phyloP scores from a whole-genome alignment of 2,888 invertebrate species.

The Megaustenia siamemsis region DNA sequence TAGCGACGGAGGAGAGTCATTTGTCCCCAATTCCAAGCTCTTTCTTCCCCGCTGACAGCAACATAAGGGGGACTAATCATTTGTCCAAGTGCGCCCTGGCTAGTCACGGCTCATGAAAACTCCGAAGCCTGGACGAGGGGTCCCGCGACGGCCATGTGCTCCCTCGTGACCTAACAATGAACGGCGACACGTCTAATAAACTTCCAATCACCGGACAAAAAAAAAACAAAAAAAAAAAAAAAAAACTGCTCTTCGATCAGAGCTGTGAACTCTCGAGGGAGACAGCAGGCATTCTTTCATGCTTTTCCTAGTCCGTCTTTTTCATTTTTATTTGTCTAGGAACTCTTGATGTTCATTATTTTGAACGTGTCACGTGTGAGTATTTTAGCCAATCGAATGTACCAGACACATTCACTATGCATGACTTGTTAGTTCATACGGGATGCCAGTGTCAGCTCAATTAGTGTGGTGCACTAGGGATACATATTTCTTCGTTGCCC shows the following conservation, averaged over 20 bases:
- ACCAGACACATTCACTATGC: too few relatives aligned
- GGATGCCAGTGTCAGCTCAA: too few relatives aligned
- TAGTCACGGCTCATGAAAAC: conserved; percentile 18
- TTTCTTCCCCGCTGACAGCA: conserved; percentile 47
- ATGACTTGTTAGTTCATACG: too few relatives aligned
- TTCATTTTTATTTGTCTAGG: too few relatives aligned
- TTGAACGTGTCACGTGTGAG: background rate
- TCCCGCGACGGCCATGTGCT: background rate
- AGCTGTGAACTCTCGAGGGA: conserved; percentile 34
- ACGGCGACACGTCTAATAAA: conserved; percentile 56
- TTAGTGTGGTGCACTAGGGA: too few relatives aligned
- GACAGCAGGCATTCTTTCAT: background rate
- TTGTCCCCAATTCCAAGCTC: conserved; percentile 41
- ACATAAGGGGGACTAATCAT: conserved; percentile 49
- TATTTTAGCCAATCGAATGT: too few relatives aligned
- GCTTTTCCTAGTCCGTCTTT: background rate
- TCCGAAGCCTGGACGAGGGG: conserved; percentile 23
- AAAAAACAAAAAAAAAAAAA: too few relatives aligned
- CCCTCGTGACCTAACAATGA: conserved; percentile 48
- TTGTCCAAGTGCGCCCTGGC: conserved; percentile 39
- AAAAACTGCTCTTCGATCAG: conserved; percentile 57
- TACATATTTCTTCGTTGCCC: too few relatives aligned
- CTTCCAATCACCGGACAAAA: conserved; percentile 55
- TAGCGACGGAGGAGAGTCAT: conserved; percentile 42
- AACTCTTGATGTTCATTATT: background rate